Evolutionary conservation across 1,140 invertebrate genomes (phyloP).

Genomic region (Leucophenga varia): DNA sequence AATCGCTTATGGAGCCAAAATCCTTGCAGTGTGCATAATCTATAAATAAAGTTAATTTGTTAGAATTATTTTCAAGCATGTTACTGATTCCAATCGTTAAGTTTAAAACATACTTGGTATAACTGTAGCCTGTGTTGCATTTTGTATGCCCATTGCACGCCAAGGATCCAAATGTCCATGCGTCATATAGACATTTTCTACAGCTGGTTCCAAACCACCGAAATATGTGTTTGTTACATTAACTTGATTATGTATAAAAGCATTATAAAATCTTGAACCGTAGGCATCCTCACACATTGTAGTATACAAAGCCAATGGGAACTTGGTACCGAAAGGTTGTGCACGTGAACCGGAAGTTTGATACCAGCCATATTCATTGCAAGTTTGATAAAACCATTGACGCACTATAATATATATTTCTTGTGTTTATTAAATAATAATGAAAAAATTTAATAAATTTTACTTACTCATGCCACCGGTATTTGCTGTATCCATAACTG

Average conservation of each 20-base stretch:
- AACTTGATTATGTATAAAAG: slow-evolving; percentile 43
- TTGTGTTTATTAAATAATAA: too few species aligned
- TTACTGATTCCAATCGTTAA: not conserved
- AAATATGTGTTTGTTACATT: slow-evolving; percentile 63
- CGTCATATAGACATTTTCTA: slow-evolving; percentile 65
- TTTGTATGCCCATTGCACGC: slow-evolving; percentile 63
- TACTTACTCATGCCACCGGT: slow-evolving; percentile 36
- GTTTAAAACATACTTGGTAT: slow-evolving; percentile 30
- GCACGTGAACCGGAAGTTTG: slow-evolving; percentile 63
- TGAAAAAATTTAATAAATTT: too few species aligned
- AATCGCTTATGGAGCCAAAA: slow-evolving; percentile 59
- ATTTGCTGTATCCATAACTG: slow-evolving; percentile 32
- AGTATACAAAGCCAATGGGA: slow-evolving; percentile 61
- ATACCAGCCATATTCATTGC: slow-evolving; percentile 74
- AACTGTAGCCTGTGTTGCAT: slow-evolving; percentile 32
- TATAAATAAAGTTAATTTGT: slow-evolving; percentile 33
- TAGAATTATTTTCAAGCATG: not conserved
- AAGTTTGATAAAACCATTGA: slow-evolving; percentile 73
- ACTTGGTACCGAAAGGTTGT: slow-evolving; percentile 66
- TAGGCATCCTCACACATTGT: slow-evolving; percentile 69
- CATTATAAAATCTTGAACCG: slow-evolving; percentile 54
- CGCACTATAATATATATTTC: too few species aligned
- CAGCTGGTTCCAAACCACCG: slow-evolving; percentile 60
- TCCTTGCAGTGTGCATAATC: slow-evolving; percentile 70
- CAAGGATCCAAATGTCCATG: slow-evolving; percentile 69